A percentile compares a stretch with the other conserved stretches of the same genome.
phyloP scores from a whole-genome alignment of 2,797 vertebrate species.

The Spinus olivaceus region DNA sequence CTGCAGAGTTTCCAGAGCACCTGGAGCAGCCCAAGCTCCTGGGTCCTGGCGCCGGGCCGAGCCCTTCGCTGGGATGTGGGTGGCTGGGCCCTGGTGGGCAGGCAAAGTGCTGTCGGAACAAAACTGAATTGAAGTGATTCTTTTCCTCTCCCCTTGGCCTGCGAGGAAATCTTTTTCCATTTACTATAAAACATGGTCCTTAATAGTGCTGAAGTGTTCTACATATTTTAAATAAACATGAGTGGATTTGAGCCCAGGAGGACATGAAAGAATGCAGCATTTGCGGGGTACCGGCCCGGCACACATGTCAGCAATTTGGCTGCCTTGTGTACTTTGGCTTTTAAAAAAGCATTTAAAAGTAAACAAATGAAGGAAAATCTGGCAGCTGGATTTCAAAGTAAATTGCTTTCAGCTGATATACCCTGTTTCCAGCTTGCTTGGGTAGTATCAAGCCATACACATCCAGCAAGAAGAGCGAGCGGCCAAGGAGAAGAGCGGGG shows the following conservation, averaged over 20 bases:
- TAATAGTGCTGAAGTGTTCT: constrained; percentile 94
- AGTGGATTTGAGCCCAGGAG: constrained; percentile 88
- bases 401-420: constrained; percentile 96
- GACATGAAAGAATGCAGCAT: constrained; percentile 92
- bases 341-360: constrained; percentile 94
- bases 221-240: constrained; percentile 95
- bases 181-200: constrained; percentile 92
- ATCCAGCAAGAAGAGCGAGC: constrained; percentile 84
- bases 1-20: not conserved
- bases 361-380: constrained; percentile 92
- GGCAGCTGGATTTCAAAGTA: constrained; percentile 88
- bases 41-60: not conserved
- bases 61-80: not conserved
- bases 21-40: not conserved
- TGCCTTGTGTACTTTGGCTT: constrained; percentile 96
- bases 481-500: constrained; percentile 72
- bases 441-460: constrained; percentile 87
- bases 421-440: constrained; percentile 87
- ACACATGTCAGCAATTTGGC: constrained; percentile 98
- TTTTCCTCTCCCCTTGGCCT: constrained; percentile 70
- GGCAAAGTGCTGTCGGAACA: constrained; percentile 78
- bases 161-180: constrained; percentile 87
- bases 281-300: constrained; percentile 80
- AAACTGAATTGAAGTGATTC: constrained; percentile 85
- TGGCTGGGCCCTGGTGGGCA: not conserved